Evolutionary conservation across 2,113 vertebrate genomes (phyloP).

Genomic region (Nyctibius bracteatus): DNA sequence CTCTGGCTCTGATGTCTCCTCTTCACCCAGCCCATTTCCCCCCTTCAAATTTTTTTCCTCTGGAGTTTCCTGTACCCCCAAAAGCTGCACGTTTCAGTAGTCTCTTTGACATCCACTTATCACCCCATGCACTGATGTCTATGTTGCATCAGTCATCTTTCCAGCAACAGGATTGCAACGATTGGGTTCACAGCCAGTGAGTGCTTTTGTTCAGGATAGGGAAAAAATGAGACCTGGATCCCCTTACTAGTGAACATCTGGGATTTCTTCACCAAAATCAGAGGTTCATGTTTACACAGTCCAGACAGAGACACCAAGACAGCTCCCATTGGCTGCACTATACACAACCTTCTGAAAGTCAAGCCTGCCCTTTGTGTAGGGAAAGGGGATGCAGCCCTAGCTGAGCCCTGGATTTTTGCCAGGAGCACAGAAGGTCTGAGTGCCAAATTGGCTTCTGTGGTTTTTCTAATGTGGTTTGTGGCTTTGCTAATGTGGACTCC

Average conservation of each 20-base stretch:
- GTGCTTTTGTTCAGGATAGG: background rate
- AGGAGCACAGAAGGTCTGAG: conserved; percentile 40
- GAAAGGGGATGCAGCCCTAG: background rate
- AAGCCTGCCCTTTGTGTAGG: background rate
- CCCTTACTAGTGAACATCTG: background rate
- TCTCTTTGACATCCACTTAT: background rate
- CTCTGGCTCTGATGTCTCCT: background rate
- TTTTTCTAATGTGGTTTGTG: conserved; percentile 59
- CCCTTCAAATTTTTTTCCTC: background rate
- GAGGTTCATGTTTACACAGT: background rate
- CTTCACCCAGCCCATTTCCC: background rate
- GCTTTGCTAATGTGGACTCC: conserved; percentile 52
- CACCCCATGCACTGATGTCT: background rate
- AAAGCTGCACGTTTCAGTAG: background rate
- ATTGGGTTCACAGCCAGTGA: background rate
- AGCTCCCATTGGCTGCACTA: background rate
- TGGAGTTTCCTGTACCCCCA: background rate
- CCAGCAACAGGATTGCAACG: background rate
- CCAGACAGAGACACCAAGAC: background rate
- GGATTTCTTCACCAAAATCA: background rate
- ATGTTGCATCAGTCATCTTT: background rate
- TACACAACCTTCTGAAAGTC: background rate
- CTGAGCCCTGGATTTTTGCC: conserved; percentile 1
- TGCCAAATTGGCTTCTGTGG: conserved; percentile 55
- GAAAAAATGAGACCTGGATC: background rate